phyloP scores from a whole-genome alignment of 2,797 vertebrate genomes.

The Tapera naevia region DNA sequence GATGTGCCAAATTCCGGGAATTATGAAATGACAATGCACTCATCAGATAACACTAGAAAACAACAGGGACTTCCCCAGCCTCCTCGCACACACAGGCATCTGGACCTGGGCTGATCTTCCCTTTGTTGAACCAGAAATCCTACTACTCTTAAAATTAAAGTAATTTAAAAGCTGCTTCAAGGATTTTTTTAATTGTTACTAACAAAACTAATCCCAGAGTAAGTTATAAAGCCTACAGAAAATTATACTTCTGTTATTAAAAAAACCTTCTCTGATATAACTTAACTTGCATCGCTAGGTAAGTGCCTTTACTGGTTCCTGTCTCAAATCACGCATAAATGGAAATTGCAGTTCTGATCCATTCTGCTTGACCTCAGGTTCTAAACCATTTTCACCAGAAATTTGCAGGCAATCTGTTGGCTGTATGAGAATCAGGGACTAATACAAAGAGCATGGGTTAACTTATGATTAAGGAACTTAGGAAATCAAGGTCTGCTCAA shows the following conservation, averaged over 20 bases:
- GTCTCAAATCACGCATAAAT: background rate
- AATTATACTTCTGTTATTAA: background rate
- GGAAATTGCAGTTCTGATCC: background rate
- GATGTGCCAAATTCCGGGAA: conserved; percentile 50
- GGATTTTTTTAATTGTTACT: background rate
- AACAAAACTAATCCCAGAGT: background rate
- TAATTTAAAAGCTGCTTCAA: background rate
- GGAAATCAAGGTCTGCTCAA: background rate
- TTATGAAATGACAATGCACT: conserved; percentile 44
- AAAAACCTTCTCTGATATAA: background rate
- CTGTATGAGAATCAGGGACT: background rate
- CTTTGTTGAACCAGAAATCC: background rate
- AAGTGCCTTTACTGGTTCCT: background rate
- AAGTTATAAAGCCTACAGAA: background rate
- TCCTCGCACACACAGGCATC: background rate
- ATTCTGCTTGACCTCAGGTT: background rate
- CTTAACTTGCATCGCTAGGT: no score
- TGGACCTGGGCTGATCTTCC: background rate
- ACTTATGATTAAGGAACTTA: background rate
- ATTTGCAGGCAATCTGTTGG: background rate
- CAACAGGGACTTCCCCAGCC: conserved; percentile 10
- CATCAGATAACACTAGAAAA: conserved; percentile 10
- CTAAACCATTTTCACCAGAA: background rate
- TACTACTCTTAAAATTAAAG: background rate
- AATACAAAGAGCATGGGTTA: background rate